These are phyloP conservation scores for Eupeodes corollae DNA, from an alignment of 1,140 invertebrate species.

Conservation along the genomic window DNA sequence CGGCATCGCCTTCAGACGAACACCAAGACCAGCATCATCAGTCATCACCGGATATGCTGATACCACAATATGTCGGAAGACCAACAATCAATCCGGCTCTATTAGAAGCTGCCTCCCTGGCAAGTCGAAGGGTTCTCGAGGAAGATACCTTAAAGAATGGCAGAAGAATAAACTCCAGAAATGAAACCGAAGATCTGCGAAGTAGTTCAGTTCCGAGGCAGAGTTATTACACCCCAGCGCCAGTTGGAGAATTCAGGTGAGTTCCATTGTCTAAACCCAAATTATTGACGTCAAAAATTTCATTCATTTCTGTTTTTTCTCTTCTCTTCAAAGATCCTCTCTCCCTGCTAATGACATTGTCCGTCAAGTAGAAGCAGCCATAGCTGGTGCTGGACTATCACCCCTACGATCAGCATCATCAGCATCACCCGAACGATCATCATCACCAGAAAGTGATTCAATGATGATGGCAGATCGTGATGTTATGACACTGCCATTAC, in stretches of 20 bases:
- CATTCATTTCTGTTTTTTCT: background rate
- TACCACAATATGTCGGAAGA: constrained; percentile 2
- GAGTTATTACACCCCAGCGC: constrained; percentile 1
- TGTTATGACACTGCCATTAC: constrained; percentile 55
- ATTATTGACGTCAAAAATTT: background rate
- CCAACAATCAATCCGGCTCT: constrained; percentile 39
- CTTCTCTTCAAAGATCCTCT: constrained; percentile 24
- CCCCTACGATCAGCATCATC: constrained; percentile 48
- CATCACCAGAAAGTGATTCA: constrained; percentile 48
- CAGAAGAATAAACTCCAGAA: too few relatives aligned
- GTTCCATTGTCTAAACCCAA: background rate
- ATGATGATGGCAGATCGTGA: constrained; percentile 45
- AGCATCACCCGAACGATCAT: constrained; percentile 44
- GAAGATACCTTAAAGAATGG: background rate
- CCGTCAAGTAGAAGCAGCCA: constrained; percentile 56
- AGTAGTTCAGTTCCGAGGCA: background rate
- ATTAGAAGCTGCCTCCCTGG: constrained; percentile 39
- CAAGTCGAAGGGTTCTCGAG: constrained; percentile 14
- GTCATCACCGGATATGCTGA: background rate
- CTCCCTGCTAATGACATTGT: constrained; percentile 51
- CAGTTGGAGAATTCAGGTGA: constrained; percentile 3
- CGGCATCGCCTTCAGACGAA: background rate
- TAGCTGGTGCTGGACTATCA: constrained; percentile 48
- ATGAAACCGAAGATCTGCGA: background rate
- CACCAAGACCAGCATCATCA: background rate